Evolutionary conservation across 1,140 invertebrate species (phyloP).

Genomic region (Bombus soroeensis): DNA sequence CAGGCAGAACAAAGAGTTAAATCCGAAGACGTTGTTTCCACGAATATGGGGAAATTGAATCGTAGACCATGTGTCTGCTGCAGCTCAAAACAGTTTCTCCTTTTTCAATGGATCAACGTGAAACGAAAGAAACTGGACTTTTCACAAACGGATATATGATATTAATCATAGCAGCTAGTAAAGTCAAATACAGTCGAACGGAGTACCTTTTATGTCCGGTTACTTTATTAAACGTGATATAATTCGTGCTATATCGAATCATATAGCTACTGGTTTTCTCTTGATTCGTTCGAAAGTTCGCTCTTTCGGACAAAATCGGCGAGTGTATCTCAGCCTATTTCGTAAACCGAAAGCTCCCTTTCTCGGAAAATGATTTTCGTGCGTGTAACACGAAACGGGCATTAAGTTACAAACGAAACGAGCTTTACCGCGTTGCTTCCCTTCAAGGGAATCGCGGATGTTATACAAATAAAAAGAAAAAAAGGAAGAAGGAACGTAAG

Average conservation of each 20-base stretch:
- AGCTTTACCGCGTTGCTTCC: slow-evolving; percentile 73
- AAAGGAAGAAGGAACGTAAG: neutral
- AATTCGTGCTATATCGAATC: neutral
- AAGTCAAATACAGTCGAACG: neutral
- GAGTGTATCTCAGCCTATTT: slow-evolving; percentile 5
- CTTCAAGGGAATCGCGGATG: slow-evolving; percentile 55
- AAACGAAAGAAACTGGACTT: neutral
- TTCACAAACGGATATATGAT: slow-evolving; percentile 19
- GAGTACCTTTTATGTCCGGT: neutral
- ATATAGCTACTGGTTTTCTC: slow-evolving; percentile 28
- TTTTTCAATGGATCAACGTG: neutral
- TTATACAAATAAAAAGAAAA: slow-evolving; percentile 44
- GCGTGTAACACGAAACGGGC: slow-evolving; percentile 67
- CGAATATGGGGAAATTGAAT: neutral
- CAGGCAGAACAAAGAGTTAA: neutral
- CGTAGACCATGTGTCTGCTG: neutral
- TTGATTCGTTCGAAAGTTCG: slow-evolving; percentile 18
- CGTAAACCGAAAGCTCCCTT: slow-evolving; percentile 22
- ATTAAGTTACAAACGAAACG: slow-evolving; percentile 78
- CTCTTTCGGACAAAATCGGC: neutral
- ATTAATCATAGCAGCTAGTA: slow-evolving; percentile 45
- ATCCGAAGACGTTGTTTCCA: neutral
- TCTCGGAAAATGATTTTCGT: slow-evolving; percentile 28
- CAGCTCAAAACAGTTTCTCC: slow-evolving; percentile 39
- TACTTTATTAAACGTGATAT: neutral